Evolutionary conservation across 2,797 vertebrate species (phyloP).

Genomic region (Acanthurus leucopareius): DNA sequence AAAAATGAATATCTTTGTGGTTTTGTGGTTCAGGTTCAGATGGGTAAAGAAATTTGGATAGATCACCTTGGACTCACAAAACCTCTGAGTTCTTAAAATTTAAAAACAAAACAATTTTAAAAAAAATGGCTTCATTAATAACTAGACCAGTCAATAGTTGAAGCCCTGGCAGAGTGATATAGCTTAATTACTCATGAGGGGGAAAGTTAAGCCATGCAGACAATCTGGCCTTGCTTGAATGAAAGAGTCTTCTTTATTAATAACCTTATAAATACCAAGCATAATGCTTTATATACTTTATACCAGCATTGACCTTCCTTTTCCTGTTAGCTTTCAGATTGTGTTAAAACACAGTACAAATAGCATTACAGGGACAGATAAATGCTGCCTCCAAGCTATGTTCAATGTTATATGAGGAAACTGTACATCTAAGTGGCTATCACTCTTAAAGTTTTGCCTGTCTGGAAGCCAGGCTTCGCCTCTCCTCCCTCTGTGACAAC

Average conservation of each 20-base stretch:
- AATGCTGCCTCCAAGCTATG: constrained; percentile 18
- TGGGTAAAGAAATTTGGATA: neutral
- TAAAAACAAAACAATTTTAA: neutral
- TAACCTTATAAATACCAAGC: neutral
- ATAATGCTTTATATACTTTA: neutral
- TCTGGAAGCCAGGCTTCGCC: constrained; percentile 27
- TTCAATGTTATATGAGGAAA: constrained; percentile 40
- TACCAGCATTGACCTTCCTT: neutral
- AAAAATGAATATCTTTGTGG: too few species aligned
- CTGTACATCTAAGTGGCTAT: constrained; percentile 15
- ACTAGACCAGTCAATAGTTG: neutral
- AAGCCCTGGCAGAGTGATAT: neutral
- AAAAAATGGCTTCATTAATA: neutral
- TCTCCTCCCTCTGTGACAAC: constrained; percentile 34
- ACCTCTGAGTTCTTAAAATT: neutral
- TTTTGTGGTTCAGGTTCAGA: too few species aligned
- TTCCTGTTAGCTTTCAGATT: constrained; percentile 13
- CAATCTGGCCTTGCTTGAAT: neutral
- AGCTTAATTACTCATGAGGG: neutral
- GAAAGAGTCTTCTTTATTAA: neutral
- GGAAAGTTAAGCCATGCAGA: neutral
- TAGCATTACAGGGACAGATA: constrained; percentile 4
- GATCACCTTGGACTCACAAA: neutral
- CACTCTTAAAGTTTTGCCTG: constrained; percentile 40
- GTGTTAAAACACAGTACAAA: constrained; percentile 1